These are phyloP conservation scores for Cynocephalus volans DNA, from an alignment of 2,113 vertebrate species.

Conservation along the genomic window DNA sequence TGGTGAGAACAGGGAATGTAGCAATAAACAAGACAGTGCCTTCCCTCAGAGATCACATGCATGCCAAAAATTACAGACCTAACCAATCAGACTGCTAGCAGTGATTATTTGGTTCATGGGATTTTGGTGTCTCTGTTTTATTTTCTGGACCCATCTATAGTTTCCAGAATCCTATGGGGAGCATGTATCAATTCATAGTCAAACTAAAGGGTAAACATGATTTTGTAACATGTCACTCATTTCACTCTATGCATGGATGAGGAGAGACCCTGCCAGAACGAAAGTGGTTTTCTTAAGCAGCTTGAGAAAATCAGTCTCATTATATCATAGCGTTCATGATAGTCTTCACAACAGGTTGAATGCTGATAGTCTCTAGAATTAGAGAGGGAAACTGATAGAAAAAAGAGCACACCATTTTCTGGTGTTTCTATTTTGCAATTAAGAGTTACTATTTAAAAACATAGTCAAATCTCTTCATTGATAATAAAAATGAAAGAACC, in stretches of 20 bases:
- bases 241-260: background rate
- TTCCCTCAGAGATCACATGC: background rate
- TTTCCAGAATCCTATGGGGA: background rate
- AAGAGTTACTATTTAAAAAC: background rate
- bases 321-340: background rate
- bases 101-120: background rate
- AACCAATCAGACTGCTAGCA: background rate
- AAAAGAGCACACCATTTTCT: background rate
- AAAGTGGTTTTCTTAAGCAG: background rate
- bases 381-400: background rate
- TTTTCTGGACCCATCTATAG: background rate
- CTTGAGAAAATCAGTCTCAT: background rate
- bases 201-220: background rate
- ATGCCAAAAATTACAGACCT: background rate
- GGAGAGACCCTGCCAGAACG: background rate
- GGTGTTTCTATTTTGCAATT: background rate
- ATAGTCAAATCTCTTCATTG: background rate
- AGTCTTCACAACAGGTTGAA: background rate
- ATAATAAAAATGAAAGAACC: background rate
- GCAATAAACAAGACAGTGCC: background rate
- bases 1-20: background rate
- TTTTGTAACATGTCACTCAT: background rate
- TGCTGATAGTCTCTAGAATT: background rate
- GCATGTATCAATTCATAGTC: background rate
- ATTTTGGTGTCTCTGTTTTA: background rate